Evolutionary conservation across 2,888 invertebrate species (phyloP), one percentile per base, ranked within the genome.

Genomic region (Tetragnatha montana): DNA sequence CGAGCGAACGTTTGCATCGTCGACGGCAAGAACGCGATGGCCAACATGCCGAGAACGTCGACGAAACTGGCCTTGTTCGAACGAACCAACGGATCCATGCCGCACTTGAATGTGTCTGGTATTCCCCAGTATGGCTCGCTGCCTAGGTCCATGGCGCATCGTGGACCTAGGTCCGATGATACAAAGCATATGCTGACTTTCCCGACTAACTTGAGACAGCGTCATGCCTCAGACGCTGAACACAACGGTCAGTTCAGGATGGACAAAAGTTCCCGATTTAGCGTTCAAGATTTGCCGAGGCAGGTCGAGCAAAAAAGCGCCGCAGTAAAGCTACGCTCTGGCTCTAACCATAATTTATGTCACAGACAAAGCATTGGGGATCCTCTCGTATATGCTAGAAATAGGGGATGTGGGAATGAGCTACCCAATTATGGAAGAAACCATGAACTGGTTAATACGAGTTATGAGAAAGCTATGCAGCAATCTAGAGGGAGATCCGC

Each of bases 21-120:
- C 1, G 85, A 85, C 14, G 85, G 85, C 3, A 80, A 81, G 35
- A 75, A 81, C 22, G 87, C 90, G 7, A 83, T 87, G 6, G 68
- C 50, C n/a, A 35, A 35, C 35, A 78, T 90, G 21, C 90, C 80
- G 17, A 83, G 90, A 60, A 90, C 90, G 1, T 90, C 90, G 1
- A 90, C 89, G 8, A 90, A 85, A 68, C 10, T 81, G 0, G 80
- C 87, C 7, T 21, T 87, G 14, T 47, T 87, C 51, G 90, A 86
- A 35, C 35, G 81, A n/a, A 87, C 84, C 21, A 84, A 87, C 74
- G 75, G 69, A 0, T 80, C 87, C 6, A 35, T 84, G 12, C 90
- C 87, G n/a, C 79, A 83, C 1, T 81, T 90, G 8, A 90, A 90
- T 35, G 49, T 86, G 35, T 90, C 90, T 8, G 51, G 50, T 21